Evolutionary conservation across 2,113 vertebrate species (phyloP), one percentile per base, ranked within the genome.

Genomic region (Corythornis cristatus): DNA sequence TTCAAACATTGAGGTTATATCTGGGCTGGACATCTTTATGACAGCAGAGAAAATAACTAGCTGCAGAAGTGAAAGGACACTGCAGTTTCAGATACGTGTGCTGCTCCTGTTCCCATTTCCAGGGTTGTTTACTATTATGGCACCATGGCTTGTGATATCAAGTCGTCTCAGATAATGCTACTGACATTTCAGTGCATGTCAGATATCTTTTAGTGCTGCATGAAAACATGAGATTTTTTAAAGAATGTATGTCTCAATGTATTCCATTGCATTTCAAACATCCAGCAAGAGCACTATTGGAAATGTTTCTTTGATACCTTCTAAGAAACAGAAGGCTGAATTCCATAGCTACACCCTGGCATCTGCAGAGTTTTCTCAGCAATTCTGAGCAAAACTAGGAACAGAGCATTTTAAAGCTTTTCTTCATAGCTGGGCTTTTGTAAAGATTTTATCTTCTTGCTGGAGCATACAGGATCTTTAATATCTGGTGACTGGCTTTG

Each of bases 151-250:
- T 83, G 48, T 86, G 88, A 56, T 86, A 81, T 71, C 65, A 71
- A 88, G 53, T 77, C 29, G 68, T 72, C 61, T 78, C 65, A 57
- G 67, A 48, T 72, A 88, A 86, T 64, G 48, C 40, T 83, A 56
- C 46, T 95, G 76, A 90, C 83, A 75, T 81, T 91, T 93, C 65
- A 57, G 28, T 75, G 76, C 45, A 60, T 65, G 73, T 88, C 79
- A 81, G 66, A 28, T 83, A 76, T 71, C 67, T 83, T 93, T 89
- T 60, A 94, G 48, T 84, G n/a, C 29, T 88, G 51, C 68, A 86
- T 81, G 88, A 83, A 90, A 93, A 75, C 68, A 85, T 51, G 56
- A 86, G 65, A 28, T 51, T 86, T 88, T 51, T 88, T 12, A 9
- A 85, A 86, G 75, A 93, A 35, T 0, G 0, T 72, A 18, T 62